Evolutionary conservation across 2,797 vertebrate species (phyloP).

Genomic region (Siniperca scherzeri): DNA sequence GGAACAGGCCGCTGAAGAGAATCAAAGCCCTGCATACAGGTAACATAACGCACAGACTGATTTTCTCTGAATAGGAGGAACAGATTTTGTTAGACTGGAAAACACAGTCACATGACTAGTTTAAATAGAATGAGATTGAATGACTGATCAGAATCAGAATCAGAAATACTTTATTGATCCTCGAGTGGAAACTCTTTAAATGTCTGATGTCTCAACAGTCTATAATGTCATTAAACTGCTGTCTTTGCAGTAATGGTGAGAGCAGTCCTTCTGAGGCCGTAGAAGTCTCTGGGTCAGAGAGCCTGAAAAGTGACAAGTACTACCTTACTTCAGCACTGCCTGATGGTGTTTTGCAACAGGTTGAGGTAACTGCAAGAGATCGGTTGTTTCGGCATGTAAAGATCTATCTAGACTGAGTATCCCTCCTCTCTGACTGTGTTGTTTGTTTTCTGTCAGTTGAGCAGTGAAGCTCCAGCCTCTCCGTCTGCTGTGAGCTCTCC

Average conservation of each 20-base stretch:
- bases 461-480: constrained; percentile 87
- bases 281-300: constrained; percentile 82
- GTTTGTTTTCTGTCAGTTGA: constrained; percentile 79
- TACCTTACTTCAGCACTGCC: constrained; percentile 86
- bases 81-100: neutral
- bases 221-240: constrained; percentile 21
- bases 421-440: constrained; percentile 19
- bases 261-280: constrained; percentile 79
- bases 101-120: neutral
- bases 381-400: neutral
- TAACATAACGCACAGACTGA: constrained; percentile 16
- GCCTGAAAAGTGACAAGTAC: constrained; percentile 88
- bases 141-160: neutral
- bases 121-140: neutral
- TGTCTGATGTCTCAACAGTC: neutral
- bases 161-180: no score
- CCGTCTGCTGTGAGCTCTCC: constrained; percentile 76
- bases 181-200: no score
- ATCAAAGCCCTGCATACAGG: constrained; percentile 89
- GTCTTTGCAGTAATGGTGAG: constrained; percentile 79
- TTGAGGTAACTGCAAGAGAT: constrained; percentile 87
- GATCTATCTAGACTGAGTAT: neutral
- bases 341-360: constrained; percentile 88
- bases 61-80: neutral
- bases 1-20: constrained; percentile 88